phyloP scores from a whole-genome alignment of 1,140 invertebrate species.

The Drosophila jambulina region DNA sequence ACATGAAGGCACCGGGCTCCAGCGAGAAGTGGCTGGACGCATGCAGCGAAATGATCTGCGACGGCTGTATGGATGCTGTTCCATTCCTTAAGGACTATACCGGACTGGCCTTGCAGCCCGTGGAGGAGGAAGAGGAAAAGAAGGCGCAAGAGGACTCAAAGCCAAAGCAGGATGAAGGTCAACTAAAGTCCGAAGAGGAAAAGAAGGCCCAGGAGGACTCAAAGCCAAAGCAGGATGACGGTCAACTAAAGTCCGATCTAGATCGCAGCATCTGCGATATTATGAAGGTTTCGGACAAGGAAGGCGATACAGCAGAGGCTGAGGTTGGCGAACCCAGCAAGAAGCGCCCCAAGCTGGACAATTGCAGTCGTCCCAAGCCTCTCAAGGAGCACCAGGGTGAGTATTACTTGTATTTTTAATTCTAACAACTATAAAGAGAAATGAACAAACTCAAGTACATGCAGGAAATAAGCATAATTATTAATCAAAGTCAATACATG shows the following conservation, averaged over 20 bases:
- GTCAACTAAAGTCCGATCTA: conserved; percentile 14
- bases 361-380: conserved; percentile 48
- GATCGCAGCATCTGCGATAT: conserved; percentile 40
- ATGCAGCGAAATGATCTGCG: conserved; percentile 93
- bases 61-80: conserved; percentile 90
- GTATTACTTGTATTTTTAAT: neutral
- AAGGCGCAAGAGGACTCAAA: conserved; percentile 23
- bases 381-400: conserved; percentile 51
- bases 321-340: conserved; percentile 41
- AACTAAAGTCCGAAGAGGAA: conserved; percentile 17
- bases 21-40: conserved; percentile 86
- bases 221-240: conserved; percentile 21
- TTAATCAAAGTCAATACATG: conserved; percentile 86
- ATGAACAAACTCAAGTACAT: neutral
- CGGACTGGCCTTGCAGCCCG: conserved; percentile 71
- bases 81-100: conserved; percentile 92
- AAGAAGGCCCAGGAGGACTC: conserved; percentile 13
- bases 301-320: neutral
- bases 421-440: no score
- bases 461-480: conserved; percentile 12
- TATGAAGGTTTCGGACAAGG: conserved; percentile 16
- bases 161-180: conserved; percentile 10
- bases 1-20: conserved; percentile 88
- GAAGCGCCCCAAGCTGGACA: conserved; percentile 61
- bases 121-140: conserved; percentile 2